phyloP scores from a whole-genome alignment of 2,113 vertebrate species.

The Lasiurus borealis region DNA sequence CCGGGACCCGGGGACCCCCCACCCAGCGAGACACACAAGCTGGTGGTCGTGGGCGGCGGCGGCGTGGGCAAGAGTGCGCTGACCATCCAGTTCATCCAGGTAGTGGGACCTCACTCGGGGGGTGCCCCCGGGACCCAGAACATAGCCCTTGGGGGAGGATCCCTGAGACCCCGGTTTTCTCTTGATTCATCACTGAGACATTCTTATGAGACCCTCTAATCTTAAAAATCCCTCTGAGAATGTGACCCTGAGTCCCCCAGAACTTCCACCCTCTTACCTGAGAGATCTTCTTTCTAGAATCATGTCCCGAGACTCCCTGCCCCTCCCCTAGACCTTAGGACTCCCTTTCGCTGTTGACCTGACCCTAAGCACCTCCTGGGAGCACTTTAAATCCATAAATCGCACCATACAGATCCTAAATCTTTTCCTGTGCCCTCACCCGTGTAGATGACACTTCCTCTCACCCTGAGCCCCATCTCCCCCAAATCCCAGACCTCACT shows the following conservation, averaged over 20 bases:
- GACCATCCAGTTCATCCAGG: constrained; percentile 89
- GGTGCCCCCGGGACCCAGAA: constrained; percentile 50
- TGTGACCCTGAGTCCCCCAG: not conserved
- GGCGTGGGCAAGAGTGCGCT: constrained; percentile 88
- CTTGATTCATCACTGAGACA: constrained; percentile 25
- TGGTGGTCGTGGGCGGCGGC: constrained; percentile 89
- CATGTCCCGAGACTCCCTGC: not conserved
- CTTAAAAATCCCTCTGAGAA: constrained; percentile 1
- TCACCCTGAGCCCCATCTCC: not conserved
- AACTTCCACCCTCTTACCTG: not conserved
- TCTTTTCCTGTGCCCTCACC: not conserved
- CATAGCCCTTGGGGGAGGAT: constrained; percentile 7
- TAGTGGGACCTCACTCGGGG: constrained; percentile 79
- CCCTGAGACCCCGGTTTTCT: constrained; percentile 11
- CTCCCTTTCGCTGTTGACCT: not conserved
- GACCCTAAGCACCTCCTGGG: not conserved
- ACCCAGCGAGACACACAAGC: constrained; percentile 87
- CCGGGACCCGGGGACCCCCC: constrained; percentile 76
- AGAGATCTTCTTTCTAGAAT: not conserved
- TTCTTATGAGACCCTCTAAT: not conserved
- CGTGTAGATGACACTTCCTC: not conserved
- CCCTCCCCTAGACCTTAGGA: not conserved
- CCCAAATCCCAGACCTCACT: not conserved
- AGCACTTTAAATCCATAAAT: not conserved
- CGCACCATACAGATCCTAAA: not conserved